A percentile compares a stretch with the other conserved stretches of the same genome.
Conservation (phyloP, 2,797 vertebrate genomes). For the Eulemur albifrons region DNA sequence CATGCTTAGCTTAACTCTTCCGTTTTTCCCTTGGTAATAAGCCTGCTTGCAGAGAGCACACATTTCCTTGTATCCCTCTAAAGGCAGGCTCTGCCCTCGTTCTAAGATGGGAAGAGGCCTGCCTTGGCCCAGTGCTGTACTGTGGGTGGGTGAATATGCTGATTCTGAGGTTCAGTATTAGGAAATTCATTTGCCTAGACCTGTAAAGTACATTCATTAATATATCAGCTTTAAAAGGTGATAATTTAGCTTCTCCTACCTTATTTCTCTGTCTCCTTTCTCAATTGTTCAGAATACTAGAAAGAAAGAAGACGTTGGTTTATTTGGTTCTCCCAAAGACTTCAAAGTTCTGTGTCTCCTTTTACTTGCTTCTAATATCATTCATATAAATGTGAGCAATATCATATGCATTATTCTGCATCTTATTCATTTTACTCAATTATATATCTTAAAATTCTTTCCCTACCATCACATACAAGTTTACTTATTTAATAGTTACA, state of each 20-base stretch:
- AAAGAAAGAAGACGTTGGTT: background rate
- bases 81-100: background rate
- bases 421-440: background rate
- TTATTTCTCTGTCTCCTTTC: background rate
- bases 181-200: background rate
- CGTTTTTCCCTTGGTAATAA: background rate
- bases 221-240: background rate
- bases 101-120: background rate
- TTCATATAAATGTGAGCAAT: background rate
- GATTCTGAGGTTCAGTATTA: background rate
- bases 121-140: background rate
- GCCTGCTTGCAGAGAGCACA: background rate
- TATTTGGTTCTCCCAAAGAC: background rate
- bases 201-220: background rate
- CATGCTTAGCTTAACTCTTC: background rate
- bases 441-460: background rate
- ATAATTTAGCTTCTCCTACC: background rate
- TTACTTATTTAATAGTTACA: background rate
- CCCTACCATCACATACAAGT: background rate
- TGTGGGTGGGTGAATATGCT: background rate
- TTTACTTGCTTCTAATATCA: background rate
- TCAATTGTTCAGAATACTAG: background rate
- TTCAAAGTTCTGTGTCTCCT: background rate
- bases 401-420: background rate
- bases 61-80: background rate